Evolutionary conservation across 2,113 vertebrate genomes (phyloP).

Genomic region (Sceloporus undulatus): DNA sequence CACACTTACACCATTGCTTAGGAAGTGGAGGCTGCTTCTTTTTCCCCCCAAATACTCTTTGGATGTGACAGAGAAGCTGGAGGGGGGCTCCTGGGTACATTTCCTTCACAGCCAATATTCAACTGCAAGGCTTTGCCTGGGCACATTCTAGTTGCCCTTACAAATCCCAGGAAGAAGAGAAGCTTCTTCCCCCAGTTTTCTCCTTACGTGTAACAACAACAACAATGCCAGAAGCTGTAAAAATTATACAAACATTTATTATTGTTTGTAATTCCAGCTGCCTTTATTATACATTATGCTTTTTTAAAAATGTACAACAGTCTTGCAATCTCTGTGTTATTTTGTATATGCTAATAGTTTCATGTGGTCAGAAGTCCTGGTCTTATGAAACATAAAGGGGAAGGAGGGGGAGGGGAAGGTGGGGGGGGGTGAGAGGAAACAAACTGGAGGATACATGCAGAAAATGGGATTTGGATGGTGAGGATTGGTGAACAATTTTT

Average conservation of each 20-base stretch:
- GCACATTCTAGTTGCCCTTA: no score
- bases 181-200: no score
- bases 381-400: fast-evolving
- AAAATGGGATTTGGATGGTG: no score
- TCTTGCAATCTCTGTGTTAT: not conserved
- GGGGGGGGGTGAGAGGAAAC: fast-evolving
- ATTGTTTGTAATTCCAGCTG: not conserved
- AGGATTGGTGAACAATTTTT: not conserved
- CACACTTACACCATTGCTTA: no score
- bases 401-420: not conserved
- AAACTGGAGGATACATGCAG: conserved; percentile 15
- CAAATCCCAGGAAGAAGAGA: no score
- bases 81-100: no score
- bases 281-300: not conserved
- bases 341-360: not conserved
- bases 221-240: not conserved
- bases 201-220: no score
- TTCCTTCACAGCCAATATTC: no score
- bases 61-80: no score
- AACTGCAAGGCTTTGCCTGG: no score
- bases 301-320: not conserved
- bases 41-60: no score
- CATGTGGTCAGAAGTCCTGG: not conserved
- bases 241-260: not conserved
- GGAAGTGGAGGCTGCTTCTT: no score